These are phyloP conservation scores for Listronotus bonariensis DNA, from an alignment of 1,140 invertebrate genomes.

Conservation along the genomic window DNA sequence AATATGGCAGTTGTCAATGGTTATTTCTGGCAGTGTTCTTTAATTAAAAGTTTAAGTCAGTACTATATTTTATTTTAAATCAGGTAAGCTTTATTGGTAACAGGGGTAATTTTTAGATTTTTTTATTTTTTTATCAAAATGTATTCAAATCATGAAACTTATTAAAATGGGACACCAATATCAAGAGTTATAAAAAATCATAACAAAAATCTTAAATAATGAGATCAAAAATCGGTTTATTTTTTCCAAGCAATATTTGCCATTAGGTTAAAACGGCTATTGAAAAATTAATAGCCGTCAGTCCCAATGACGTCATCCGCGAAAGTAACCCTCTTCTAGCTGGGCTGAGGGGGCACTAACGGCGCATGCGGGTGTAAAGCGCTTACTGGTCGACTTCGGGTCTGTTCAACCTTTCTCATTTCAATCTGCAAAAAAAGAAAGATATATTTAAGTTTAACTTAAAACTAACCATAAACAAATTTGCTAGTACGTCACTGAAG, in stretches of 20 bases:
- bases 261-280: neutral
- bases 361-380: slow-evolving; percentile 57
- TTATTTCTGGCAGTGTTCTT: no score
- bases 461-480: no score
- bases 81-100: no score
- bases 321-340: slow-evolving; percentile 57
- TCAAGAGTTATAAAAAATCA: neutral
- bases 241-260: slow-evolving; percentile 20
- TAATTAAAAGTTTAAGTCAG: no score
- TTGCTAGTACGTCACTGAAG: no score
- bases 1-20: no score
- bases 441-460: neutral
- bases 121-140: slow-evolving; percentile 8
- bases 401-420: slow-evolving; percentile 43
- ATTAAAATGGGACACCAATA: slow-evolving; percentile 2
- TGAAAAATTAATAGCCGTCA: slow-evolving; percentile 36
- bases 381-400: slow-evolving; percentile 55
- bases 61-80: no score
- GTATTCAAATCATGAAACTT: neutral
- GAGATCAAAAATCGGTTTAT: slow-evolving; percentile 7
- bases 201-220: neutral
- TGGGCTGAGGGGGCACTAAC: slow-evolving; percentile 56
- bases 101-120: neutral
- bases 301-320: slow-evolving; percentile 52
- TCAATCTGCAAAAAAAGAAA: slow-evolving; percentile 35